Base-by-base conservation (phyloP, 1,140 invertebrate species). In the Sarcophaga peregrina region DNA sequence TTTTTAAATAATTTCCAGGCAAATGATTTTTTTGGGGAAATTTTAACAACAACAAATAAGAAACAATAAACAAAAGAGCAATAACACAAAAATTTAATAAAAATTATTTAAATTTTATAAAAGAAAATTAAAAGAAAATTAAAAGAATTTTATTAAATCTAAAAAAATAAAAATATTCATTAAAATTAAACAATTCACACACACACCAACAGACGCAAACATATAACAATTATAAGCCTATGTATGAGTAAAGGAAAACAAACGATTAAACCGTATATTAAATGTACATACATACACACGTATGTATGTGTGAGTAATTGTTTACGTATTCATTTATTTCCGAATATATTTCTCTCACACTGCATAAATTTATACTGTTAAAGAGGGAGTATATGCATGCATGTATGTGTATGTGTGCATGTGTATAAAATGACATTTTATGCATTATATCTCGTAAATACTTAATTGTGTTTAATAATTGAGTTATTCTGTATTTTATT, bases 401-500 rank as follows among this genome's bases (percentile, higher is more conserved):
- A n/a, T 13, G 54, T 58, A n/a, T 58, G n/a, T 58, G 13, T 11
- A 58, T 58, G 54, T 58, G 47, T 76, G 74, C 46, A 76, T 47
- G 20, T 17, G 74, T 45, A 78, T 78, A 17, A 78, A 78, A 78
- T 78, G 75, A 78, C 75, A 78, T 78, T 37, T 37, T 78, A 78
- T 78, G 75, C 75, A 78, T 78, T 78, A 78, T 78, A 78, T 78
- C n/a, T 52, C 75, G 75, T 78, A 78, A 78, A 78, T 78, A 78
- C 75, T 78, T 78, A 78, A 78, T 78, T 78, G 75, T 78, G 75
- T 78, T 78, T 78, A 78, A 78, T 78, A 78, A 78, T 78, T 78
- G 75, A 78, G 75, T 78, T 78, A 78, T 78, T 78, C 25, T 78
- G 75, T 20, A 47, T 78, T 78, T 78, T 78, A 78, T 78, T 78